Percentiles rank a stretch among this genome's conserved stretches.
These are phyloP conservation scores for Leptinotarsa defecta DNA, from an alignment of 1,140 invertebrate genomes.

Conservation along the genomic window DNA sequence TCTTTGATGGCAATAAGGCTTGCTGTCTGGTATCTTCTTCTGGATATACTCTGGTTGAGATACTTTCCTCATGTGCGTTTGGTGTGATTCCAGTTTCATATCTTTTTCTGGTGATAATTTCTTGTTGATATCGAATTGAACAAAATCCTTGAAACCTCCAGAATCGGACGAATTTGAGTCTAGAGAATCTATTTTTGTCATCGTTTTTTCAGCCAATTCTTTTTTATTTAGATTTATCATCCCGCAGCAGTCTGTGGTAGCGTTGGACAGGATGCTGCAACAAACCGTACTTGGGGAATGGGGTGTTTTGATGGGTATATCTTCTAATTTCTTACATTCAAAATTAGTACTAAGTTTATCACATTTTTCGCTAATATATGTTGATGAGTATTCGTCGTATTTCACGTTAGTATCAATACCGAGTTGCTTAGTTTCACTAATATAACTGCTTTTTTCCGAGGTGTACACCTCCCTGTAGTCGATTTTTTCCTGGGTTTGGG, in stretches of 20 bases:
- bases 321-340: constrained; percentile 41
- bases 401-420: constrained; percentile 32
- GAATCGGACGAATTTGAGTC: constrained; percentile 56
- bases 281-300: constrained; percentile 55
- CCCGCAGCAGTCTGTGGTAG: constrained; percentile 52
- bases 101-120: constrained; percentile 28
- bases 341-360: constrained; percentile 44
- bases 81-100: constrained; percentile 16
- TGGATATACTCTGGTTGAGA: constrained; percentile 51
- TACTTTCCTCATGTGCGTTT: constrained; percentile 48
- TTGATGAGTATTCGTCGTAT: constrained; percentile 36
- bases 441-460: constrained; percentile 24
- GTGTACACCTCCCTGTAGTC: constrained; percentile 33
- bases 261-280: constrained; percentile 54
- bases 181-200: constrained; percentile 53
- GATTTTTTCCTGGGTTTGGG: constrained; percentile 30
- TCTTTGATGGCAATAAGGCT: constrained; percentile 45
- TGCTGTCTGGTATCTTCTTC: constrained; percentile 39
- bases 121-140: constrained; percentile 46
- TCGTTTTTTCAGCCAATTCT: constrained; percentile 48
- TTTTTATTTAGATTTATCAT: constrained; percentile 51
- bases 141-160: constrained; percentile 55
- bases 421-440: constrained; percentile 10
- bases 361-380: constrained; percentile 47
- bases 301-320: constrained; percentile 45